Percentiles rank a stretch among this genome's conserved stretches.
phyloP scores from a whole-genome alignment of 2,888 invertebrate genomes.

The Tenodera sinensis region DNA sequence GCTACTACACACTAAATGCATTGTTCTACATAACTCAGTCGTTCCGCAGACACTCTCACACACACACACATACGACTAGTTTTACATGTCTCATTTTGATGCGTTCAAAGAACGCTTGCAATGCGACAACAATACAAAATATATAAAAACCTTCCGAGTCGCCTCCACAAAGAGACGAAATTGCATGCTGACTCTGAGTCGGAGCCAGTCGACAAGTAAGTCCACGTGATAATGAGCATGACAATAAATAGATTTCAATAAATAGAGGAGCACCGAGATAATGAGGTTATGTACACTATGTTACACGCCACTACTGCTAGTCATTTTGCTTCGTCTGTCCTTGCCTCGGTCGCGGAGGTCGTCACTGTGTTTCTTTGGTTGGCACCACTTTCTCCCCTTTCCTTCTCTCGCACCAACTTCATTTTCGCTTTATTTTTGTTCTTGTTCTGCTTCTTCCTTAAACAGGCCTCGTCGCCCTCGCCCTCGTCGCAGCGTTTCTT shows the following conservation, averaged over 20 bases:
- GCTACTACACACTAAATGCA: not conserved
- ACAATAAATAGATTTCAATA: slow-evolving; percentile 13
- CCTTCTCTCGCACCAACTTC: not conserved
- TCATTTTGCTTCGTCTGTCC: not conserved
- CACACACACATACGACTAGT: not conserved
- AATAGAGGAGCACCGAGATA: not conserved
- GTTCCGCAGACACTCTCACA: not conserved
- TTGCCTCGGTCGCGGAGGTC: not conserved
- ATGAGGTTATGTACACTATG: not conserved
- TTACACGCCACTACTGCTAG: not conserved
- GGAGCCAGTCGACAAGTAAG: not conserved
- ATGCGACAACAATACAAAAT: not conserved
- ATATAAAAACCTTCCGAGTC: not conserved
- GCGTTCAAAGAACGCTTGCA: too few relatives aligned
- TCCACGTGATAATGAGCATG: not conserved
- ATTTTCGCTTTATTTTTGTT: not conserved
- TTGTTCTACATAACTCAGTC: not conserved
- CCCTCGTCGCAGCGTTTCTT: too few relatives aligned
- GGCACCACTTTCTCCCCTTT: not conserved
- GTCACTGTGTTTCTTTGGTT: slow-evolving; percentile 13
- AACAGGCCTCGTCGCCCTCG: too few relatives aligned
- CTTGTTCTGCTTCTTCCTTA: not conserved
- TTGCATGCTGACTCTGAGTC: not conserved
- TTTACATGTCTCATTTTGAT: too few relatives aligned
- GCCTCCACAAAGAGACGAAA: not conserved